These are phyloP conservation scores for Lithophane socia DNA, from an alignment of 2,888 invertebrate species.

Conservation along the genomic window DNA sequence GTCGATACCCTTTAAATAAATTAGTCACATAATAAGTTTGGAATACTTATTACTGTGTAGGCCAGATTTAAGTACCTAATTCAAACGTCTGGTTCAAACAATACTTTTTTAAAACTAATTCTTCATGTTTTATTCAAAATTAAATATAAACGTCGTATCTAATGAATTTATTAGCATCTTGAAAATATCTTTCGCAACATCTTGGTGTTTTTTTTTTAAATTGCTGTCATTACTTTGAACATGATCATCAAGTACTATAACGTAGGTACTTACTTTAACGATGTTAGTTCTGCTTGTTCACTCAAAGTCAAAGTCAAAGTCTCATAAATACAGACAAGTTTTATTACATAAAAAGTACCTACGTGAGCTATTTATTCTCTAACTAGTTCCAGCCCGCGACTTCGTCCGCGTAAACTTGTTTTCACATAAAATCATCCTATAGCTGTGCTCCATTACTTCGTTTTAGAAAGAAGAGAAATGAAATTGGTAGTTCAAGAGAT, in stretches of 20 bases:
- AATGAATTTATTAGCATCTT: constrained; percentile 27
- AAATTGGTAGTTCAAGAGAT: no score
- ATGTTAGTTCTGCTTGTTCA: background rate
- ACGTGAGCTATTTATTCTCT: background rate
- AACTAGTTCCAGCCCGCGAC: no score
- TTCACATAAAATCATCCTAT: no score
- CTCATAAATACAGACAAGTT: background rate
- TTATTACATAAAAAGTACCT: background rate
- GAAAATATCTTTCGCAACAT: background rate
- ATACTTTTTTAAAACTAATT: constrained; percentile 22
- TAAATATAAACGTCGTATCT: constrained; percentile 3
- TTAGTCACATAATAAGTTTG: constrained; percentile 26
- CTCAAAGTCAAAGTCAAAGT: background rate
- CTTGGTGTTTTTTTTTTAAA: background rate
- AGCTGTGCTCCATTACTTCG: no score
- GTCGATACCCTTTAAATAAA: constrained; percentile 46
- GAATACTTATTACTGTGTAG: constrained; percentile 43
- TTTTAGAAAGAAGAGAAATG: no score
- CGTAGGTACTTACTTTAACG: background rate
- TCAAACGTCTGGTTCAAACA: constrained; percentile 30
- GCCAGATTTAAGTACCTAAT: constrained; percentile 26
- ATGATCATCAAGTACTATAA: background rate
- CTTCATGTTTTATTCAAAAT: constrained; percentile 43
- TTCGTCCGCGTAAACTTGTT: no score
- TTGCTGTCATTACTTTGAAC: background rate